Evolutionary conservation across 2,797 vertebrate genomes (phyloP).

Genomic region (Acrocephalus scirpaceus): DNA sequence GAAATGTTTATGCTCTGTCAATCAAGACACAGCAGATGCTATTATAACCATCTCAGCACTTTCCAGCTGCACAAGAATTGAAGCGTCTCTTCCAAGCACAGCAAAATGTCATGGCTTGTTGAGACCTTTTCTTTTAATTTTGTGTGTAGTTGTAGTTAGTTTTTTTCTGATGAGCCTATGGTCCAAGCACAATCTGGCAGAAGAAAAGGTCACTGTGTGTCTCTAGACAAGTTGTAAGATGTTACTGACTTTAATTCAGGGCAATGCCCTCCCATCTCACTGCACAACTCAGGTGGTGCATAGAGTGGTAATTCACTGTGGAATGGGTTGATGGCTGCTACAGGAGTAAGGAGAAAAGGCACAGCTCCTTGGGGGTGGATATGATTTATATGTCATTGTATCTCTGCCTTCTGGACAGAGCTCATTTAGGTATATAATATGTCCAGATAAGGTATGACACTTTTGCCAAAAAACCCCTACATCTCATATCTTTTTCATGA

Average conservation of each 20-base stretch:
- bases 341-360: not conserved
- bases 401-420: not conserved
- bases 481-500: not conserved
- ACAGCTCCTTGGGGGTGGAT: not conserved
- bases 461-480: not conserved
- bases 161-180: not conserved
- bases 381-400: not conserved
- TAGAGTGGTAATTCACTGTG: not conserved
- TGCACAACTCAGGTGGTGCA: not conserved
- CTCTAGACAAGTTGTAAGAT: not conserved
- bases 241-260: not conserved
- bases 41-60: constrained; percentile 17
- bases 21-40: not conserved
- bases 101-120: not conserved
- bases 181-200: not conserved
- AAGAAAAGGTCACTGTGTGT: not conserved
- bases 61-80: not conserved
- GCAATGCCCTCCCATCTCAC: not conserved
- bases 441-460: not conserved
- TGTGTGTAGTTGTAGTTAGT: not conserved
- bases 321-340: not conserved
- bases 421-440: not conserved
- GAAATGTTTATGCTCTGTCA: constrained; percentile 34
- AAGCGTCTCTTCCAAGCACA: not conserved
- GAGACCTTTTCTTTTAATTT: not conserved